phyloP scores from a whole-genome alignment of 2,888 invertebrate species.

The Rhaphigaster nebulosa region DNA sequence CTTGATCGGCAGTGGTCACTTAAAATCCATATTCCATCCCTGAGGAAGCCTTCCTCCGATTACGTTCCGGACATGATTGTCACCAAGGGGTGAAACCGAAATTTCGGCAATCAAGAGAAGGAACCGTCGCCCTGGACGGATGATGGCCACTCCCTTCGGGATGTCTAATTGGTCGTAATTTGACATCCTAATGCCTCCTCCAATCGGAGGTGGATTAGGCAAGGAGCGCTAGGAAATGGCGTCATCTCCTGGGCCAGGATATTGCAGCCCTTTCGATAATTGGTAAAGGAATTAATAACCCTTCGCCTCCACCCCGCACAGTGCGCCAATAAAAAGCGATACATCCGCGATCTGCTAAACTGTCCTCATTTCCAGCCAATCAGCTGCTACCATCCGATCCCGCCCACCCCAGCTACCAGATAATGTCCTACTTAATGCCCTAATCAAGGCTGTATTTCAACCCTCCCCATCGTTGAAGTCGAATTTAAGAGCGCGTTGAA shows the following conservation, averaged over 20 bases:
- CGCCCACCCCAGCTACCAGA: not conserved
- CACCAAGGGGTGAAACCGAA: not conserved
- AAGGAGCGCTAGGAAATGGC: slow-evolving; percentile 51
- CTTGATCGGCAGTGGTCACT: not conserved
- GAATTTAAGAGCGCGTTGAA: not conserved
- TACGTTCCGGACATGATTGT: slow-evolving; percentile 11
- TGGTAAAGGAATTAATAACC: slow-evolving; percentile 47
- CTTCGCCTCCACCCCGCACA: not conserved
- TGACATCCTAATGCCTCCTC: not conserved
- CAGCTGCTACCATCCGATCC: slow-evolving; percentile 42
- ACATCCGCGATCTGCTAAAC: slow-evolving; percentile 52
- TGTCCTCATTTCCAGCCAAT: slow-evolving; percentile 55
- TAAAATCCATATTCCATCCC: not conserved
- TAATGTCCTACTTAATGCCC: slow-evolving; percentile 25
- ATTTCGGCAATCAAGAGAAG: slow-evolving; percentile 13
- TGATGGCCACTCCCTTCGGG: slow-evolving; percentile 9
- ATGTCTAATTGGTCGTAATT: slow-evolving; percentile 11
- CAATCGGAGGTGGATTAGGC: slow-evolving; percentile 32
- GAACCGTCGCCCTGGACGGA: not conserved
- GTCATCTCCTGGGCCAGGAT: slow-evolving; percentile 56
- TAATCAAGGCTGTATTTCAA: not conserved
- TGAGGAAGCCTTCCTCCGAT: not conserved
- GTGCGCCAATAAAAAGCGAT: slow-evolving; percentile 52
- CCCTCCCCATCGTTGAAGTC: not conserved
- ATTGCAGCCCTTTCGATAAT: slow-evolving; percentile 54